A percentile compares a stretch with the other conserved stretches of the same genome.
Conservation (phyloP, 2,113 vertebrate genomes). For the Thamnophis sirtalis region DNA sequence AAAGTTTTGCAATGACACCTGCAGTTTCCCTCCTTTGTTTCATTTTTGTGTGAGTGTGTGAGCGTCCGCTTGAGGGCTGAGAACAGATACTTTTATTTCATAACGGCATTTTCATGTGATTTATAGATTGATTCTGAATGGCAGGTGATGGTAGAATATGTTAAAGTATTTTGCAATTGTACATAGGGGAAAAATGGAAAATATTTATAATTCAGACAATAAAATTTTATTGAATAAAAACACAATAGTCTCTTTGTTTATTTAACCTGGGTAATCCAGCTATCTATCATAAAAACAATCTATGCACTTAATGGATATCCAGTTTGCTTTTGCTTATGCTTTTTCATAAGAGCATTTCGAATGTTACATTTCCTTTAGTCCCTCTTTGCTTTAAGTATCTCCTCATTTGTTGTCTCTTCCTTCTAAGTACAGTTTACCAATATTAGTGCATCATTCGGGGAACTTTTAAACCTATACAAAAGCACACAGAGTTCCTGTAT, state of each 20-base stretch:
- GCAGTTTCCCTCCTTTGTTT: conserved; percentile 62
- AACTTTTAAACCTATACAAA: not conserved
- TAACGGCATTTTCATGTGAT: conserved; percentile 74
- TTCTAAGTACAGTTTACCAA: not conserved
- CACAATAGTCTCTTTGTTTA: not conserved
- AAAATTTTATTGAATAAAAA: conserved; percentile 75
- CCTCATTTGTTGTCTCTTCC: not conserved
- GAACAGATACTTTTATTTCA: conserved; percentile 74
- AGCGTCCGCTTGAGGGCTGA: conserved; percentile 72
- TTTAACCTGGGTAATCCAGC: not conserved
- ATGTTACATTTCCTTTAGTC: not conserved
- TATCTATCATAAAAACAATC: not conserved
- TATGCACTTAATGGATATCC: not conserved
- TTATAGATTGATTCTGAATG: conserved; percentile 71
- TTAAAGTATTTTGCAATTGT: conserved; percentile 90
- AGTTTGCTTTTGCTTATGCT: not conserved
- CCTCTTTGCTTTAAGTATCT: too few relatives aligned
- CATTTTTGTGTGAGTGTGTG: conserved; percentile 60
- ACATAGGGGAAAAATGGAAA: conserved; percentile 76
- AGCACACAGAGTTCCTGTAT: not conserved
- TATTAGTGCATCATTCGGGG: not conserved
- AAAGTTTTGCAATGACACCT: conserved; percentile 67
- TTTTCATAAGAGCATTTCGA: not conserved
- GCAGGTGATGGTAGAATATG: conserved; percentile 71
- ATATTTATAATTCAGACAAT: conserved; percentile 87